Conservation (phyloP, 2,888 invertebrate genomes). For the Xestia ashworthii region DNA sequence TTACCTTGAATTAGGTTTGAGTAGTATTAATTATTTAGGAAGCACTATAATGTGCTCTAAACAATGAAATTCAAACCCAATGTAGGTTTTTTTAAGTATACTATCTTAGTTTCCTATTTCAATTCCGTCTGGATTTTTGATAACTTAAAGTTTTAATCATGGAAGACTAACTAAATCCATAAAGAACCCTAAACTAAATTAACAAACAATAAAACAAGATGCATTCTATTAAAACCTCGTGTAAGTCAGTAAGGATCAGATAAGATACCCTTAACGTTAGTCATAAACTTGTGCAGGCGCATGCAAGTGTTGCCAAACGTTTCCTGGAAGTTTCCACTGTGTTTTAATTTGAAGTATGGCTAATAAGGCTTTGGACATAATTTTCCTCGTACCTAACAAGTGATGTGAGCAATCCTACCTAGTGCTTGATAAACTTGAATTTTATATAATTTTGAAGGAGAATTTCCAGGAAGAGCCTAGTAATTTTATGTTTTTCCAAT, state of each 20-base stretch:
- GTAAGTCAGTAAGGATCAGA: conserved; percentile 45
- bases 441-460: neutral
- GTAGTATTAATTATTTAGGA: neutral
- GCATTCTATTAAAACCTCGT: conserved; percentile 32
- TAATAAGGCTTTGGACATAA: conserved; percentile 31
- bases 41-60: neutral
- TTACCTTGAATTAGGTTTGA: neutral
- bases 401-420: neutral
- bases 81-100: neutral
- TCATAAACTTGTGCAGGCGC: conserved; percentile 47
- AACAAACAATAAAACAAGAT: conserved; percentile 7
- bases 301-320: conserved; percentile 52
- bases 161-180: neutral
- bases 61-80: neutral
- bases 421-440: neutral
- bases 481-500: neutral
- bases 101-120: neutral
- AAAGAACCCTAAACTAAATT: neutral
- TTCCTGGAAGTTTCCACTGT: conserved; percentile 50
- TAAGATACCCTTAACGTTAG: conserved; percentile 23
- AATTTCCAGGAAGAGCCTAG: neutral
- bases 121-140: neutral
- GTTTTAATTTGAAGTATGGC: conserved; percentile 46
- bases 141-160: neutral
- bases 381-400: too few species aligned